Conservation (phyloP, 1,140 invertebrate species). For the Hirudo medicinalis region DNA sequence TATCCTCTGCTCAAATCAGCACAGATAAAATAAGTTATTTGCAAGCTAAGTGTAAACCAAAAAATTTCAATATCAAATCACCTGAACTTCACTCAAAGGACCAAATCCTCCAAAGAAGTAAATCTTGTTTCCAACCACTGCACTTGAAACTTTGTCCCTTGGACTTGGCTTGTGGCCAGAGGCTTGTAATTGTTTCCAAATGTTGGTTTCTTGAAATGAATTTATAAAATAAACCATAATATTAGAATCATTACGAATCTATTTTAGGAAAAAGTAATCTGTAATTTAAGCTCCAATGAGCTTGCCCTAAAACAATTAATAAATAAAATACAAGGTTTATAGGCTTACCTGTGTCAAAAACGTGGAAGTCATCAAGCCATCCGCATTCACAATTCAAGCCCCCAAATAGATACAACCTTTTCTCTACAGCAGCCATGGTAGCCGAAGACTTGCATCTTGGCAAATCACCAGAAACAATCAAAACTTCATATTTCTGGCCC, state of each 20-base stretch:
- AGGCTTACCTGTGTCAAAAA: conserved; percentile 34
- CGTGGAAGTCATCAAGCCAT: conserved; percentile 34
- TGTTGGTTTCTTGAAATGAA: conserved; percentile 27
- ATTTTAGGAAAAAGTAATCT: conserved; percentile 5
- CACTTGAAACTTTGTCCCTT: conserved; percentile 34
- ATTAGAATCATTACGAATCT: too few species aligned
- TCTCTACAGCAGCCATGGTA: conserved; percentile 31
- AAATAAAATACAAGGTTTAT: neutral
- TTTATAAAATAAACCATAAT: too few species aligned
- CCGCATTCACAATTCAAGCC: conserved; percentile 35
- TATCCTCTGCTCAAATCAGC: neutral
- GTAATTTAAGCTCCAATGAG: neutral
- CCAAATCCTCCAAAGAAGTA: conserved; percentile 41
- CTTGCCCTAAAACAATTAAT: neutral
- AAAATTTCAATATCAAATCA: neutral
- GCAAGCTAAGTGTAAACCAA: conserved; percentile 18
- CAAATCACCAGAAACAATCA: conserved; percentile 26
- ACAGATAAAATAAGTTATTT: neutral
- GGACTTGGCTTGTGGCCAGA: conserved; percentile 30
- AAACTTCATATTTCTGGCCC: conserved; percentile 28
- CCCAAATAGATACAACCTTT: conserved; percentile 37
- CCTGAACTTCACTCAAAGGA: conserved; percentile 26
- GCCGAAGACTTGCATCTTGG: conserved; percentile 32
- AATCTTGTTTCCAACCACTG: conserved; percentile 31
- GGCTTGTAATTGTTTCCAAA: conserved; percentile 29